Base-by-base conservation (phyloP, 1,140 invertebrate species). In the Caenorhabditis tropicalis region DNA sequence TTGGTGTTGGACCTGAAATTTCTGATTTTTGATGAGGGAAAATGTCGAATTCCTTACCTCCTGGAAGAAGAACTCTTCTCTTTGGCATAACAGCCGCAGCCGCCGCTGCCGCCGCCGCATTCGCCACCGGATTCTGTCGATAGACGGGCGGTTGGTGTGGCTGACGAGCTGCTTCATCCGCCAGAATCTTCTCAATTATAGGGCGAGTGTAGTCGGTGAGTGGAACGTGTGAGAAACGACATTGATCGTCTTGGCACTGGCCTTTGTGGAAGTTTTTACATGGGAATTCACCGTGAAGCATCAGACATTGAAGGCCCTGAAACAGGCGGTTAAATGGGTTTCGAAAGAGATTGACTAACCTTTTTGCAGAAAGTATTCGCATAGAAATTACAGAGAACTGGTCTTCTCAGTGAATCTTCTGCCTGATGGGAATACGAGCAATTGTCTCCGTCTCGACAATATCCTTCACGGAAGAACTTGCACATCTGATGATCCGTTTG, bases 391-490 rank as follows among this genome's bases (percentile, higher is more conserved):
- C 90, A 91, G 21, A 91, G 43, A 51, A 90, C 88, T 0, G 90
- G 85, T 43, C 87, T 86, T 19, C 90, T 81, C 60, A 87, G 58
- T 19, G 88, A 89, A 81, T 91, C 89, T 12, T 87, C 86, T 4
- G 90, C 88, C 31, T 87, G 85, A 58, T 91, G 90, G 48, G 88
- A 89, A 79, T 89, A 91, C 24, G 84, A 82, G 79, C 90, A 91
- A 16, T 88, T 81, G 24, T 91, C 90, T 10, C 88, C 89, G 81
- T 91, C 90, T 79, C 90, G 85, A 81, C 90, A 91, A 56, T 88
- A 91, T 7, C 90, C 90, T 82, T 91, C 90, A n/a, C 90, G 86
- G 85, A 91, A 91, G 65, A 91, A 91, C 60, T 91, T 91, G 88
- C 90, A 91, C 33, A 91, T 89, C 27, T 87, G 90, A 16, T 83